Conservation (phyloP, 2,797 vertebrate genomes). For the Sebastes goodei region DNA sequence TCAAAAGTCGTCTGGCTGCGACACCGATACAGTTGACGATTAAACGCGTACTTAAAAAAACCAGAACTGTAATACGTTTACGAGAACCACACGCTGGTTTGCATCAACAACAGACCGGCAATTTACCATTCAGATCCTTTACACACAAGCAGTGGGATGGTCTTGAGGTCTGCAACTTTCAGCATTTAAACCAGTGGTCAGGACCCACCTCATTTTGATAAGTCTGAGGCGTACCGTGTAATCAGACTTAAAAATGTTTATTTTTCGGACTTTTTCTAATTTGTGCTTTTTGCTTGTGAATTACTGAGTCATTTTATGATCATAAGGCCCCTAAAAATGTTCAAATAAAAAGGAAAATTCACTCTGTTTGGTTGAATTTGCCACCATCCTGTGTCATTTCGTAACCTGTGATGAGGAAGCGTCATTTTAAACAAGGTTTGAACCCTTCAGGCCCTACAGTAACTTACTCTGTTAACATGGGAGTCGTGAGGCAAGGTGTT, state of each 20-base stretch:
- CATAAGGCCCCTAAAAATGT: neutral
- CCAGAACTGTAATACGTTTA: neutral
- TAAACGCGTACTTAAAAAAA: neutral
- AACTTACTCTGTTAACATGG: neutral
- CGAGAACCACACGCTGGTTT: neutral
- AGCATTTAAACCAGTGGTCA: neutral
- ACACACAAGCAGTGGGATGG: neutral
- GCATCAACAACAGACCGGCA: neutral
- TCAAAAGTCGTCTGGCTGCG: neutral
- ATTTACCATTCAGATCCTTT: neutral
- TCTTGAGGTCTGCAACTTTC: neutral
- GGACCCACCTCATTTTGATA: neutral
- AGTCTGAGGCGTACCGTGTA: accelerated
- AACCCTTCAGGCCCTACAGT: neutral
- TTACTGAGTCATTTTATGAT: neutral
- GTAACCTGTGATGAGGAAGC: neutral
- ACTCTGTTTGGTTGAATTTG: neutral
- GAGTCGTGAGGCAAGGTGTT: neutral
- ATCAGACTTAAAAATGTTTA: neutral
- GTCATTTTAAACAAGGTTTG: neutral
- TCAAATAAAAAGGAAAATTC: neutral
- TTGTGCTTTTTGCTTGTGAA: neutral
- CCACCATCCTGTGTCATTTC: neutral
- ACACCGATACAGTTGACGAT: neutral
- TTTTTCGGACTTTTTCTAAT: neutral